Percentiles rank a stretch among this genome's conserved stretches.
Evolutionary conservation across 2,888 invertebrate species (phyloP).

Genomic region (Acleris cristana): DNA sequence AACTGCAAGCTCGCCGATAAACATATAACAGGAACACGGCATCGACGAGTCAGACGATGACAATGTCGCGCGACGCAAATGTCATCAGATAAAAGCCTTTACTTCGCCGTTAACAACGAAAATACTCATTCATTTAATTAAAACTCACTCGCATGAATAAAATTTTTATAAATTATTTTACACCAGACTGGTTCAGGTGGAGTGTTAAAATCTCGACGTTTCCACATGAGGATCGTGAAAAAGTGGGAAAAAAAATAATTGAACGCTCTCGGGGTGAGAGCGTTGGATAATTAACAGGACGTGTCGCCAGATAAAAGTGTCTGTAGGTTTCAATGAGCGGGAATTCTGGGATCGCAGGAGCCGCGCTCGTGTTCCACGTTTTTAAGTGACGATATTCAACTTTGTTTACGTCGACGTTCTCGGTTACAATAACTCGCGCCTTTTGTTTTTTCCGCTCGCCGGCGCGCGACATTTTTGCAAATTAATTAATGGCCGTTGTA

Average conservation of each 20-base stretch:
- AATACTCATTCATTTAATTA: constrained; percentile 77
- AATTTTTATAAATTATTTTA: constrained; percentile 66
- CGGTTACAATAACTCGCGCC: constrained; percentile 57
- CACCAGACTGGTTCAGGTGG: constrained; percentile 76
- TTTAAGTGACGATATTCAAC: constrained; percentile 72
- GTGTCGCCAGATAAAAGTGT: constrained; percentile 80
- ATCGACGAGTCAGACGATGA: constrained; percentile 47
- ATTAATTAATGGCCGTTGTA: constrained; percentile 56
- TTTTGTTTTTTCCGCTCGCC: constrained; percentile 53
- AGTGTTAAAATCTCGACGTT: constrained; percentile 83
- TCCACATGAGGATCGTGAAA: constrained; percentile 77
- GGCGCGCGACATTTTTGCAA: constrained; percentile 51
- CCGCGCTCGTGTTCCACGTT: constrained; percentile 62
- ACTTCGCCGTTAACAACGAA: constrained; percentile 57
- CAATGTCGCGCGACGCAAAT: constrained; percentile 52
- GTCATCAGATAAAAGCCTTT: constrained; percentile 53
- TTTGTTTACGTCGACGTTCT: constrained; percentile 63
- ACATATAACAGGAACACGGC: constrained; percentile 47
- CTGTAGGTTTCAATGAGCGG: constrained; percentile 74
- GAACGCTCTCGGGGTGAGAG: constrained; percentile 76
- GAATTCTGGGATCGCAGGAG: constrained; percentile 65
- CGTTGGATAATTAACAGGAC: constrained; percentile 82
- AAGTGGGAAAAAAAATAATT: constrained; percentile 78
- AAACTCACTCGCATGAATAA: constrained; percentile 68
- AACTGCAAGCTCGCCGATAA: constrained; percentile 42